Evolutionary conservation across 2,797 vertebrate species (phyloP).

Genomic region (Acipenser transmontanus): DNA sequence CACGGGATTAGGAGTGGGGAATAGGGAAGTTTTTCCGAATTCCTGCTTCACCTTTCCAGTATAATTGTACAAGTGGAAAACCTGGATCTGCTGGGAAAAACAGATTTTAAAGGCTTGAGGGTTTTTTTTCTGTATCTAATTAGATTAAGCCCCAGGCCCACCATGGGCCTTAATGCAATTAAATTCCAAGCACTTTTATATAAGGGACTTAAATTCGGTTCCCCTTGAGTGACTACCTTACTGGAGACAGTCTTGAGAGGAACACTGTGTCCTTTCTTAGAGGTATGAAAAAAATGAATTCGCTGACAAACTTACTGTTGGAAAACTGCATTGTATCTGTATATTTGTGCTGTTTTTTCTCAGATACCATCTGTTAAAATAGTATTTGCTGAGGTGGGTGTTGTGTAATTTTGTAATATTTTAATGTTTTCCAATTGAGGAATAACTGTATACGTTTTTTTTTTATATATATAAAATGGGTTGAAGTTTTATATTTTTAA

Average conservation of each 20-base stretch:
- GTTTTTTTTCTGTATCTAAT: constrained; percentile 52
- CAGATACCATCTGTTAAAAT: too few relatives aligned
- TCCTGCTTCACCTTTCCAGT: constrained; percentile 16
- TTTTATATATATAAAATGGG: too few relatives aligned
- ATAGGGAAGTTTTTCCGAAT: too few relatives aligned
- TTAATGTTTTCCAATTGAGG: too few relatives aligned
- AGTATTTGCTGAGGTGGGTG: too few relatives aligned
- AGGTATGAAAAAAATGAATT: constrained; percentile 40
- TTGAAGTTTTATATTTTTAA: too few relatives aligned
- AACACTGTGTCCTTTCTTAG: constrained; percentile 46
- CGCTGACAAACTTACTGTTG: constrained; percentile 4
- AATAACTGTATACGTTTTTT: too few relatives aligned
- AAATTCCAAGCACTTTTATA: constrained; percentile 58
- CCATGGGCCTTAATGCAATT: constrained; percentile 64
- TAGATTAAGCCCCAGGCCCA: constrained; percentile 59
- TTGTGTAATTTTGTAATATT: too few relatives aligned
- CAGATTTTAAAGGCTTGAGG: constrained; percentile 43
- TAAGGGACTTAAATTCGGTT: constrained; percentile 67
- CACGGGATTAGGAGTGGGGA: too few relatives aligned
- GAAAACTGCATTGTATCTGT: too few relatives aligned
- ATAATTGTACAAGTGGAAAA: constrained; percentile 12
- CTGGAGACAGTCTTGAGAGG: constrained; percentile 42
- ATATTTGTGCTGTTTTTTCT: too few relatives aligned
- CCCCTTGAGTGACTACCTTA: constrained; percentile 52
- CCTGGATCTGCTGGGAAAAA: constrained; percentile 24